These are phyloP conservation scores for Lanistes nyassanus DNA, from an alignment of 1,140 invertebrate genomes.

Conservation along the genomic window DNA sequence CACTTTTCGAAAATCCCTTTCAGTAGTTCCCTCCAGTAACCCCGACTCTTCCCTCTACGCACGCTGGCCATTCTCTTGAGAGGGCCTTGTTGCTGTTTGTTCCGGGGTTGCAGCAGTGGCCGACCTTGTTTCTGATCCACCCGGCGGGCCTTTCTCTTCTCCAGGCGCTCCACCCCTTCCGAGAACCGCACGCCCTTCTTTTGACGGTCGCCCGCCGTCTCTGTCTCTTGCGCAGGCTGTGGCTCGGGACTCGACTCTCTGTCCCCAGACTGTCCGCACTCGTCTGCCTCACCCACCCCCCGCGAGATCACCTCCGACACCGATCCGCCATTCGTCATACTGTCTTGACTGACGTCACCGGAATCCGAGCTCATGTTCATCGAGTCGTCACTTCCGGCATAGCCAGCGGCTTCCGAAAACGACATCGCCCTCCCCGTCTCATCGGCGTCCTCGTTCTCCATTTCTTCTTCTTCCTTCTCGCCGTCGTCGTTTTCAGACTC, in stretches of 20 bases:
- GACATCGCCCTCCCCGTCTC: neutral
- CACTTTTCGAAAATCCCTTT: slow-evolving; percentile 54
- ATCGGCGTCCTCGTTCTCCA: neutral
- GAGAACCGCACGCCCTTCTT: slow-evolving; percentile 15
- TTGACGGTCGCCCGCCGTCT: neutral
- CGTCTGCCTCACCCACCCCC: too few relatives aligned
- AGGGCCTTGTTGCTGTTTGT: neutral
- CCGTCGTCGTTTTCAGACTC: neutral
- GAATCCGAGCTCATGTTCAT: too few relatives aligned
- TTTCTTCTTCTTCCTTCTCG: slow-evolving; percentile 7
- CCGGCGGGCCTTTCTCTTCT: neutral
- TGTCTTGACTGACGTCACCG: too few relatives aligned
- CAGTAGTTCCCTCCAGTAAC: slow-evolving; percentile 53
- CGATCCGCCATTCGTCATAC: too few relatives aligned
- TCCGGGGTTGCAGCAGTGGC: neutral
- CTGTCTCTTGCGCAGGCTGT: too few relatives aligned
- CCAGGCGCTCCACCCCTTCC: neutral
- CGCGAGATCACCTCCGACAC: too few relatives aligned
- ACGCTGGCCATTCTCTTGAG: neutral
- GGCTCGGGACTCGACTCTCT: too few relatives aligned
- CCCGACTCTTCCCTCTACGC: slow-evolving; percentile 16
- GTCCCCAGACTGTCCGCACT: too few relatives aligned
- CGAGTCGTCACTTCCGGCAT: neutral
- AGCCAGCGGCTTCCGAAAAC: neutral
- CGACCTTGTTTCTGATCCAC: neutral